phyloP scores from a whole-genome alignment of 2,797 vertebrate species.

The Sciurus vulgaris region DNA sequence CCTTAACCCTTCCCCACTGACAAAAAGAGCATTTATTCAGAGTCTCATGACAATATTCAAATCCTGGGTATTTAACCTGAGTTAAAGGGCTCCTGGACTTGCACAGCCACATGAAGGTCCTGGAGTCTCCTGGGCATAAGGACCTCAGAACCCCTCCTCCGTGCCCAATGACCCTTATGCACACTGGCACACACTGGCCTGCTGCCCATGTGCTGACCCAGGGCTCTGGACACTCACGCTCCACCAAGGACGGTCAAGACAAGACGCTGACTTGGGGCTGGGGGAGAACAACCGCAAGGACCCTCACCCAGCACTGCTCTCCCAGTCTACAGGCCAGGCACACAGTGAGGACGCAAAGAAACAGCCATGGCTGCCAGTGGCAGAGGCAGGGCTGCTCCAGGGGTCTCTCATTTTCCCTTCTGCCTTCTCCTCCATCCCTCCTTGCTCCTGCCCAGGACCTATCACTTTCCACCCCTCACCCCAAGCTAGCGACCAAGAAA shows the following conservation, averaged over 20 bases:
- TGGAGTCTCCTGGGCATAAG: neutral
- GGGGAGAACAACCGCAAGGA: neutral
- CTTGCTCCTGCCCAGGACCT: rapidly evolving
- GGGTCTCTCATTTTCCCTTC: neutral
- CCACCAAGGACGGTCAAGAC: neutral
- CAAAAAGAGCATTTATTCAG: neutral
- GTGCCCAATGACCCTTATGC: neutral
- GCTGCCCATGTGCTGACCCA: rapidly evolving
- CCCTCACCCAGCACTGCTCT: neutral
- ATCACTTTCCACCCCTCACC: neutral
- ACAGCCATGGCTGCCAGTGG: neutral
- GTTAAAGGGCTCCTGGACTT: neutral
- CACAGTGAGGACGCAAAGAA: neutral
- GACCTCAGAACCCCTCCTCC: neutral
- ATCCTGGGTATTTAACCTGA: neutral
- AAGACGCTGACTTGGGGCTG: neutral
- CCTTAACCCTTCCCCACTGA: too few species aligned
- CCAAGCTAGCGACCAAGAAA: neutral
- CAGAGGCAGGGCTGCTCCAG: neutral
- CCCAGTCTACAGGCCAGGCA: too few species aligned
- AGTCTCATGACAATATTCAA: neutral
- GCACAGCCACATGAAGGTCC: neutral
- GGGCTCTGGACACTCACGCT: neutral
- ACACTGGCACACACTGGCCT: neutral
- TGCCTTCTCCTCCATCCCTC: neutral